phyloP scores from a whole-genome alignment of 2,797 vertebrate species.

The Hafferia zeledoni region DNA sequence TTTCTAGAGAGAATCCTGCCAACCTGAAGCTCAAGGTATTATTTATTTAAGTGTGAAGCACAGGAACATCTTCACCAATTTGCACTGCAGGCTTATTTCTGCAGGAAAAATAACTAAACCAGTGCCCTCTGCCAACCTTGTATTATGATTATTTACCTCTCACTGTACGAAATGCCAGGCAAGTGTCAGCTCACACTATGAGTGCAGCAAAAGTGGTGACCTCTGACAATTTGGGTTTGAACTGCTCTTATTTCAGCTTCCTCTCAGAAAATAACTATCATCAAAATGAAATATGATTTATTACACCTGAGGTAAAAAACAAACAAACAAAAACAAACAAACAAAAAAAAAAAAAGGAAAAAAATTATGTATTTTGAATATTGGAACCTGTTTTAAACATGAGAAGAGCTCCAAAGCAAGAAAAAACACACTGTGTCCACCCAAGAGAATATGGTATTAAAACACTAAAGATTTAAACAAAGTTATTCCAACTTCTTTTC shows the following conservation, averaged over 20 bases:
- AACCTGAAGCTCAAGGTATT: neutral
- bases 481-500: neutral
- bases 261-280: neutral
- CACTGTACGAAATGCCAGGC: neutral
- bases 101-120: neutral
- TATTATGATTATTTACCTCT: neutral
- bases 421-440: neutral
- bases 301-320: no score
- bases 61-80: neutral
- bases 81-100: neutral
- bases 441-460: neutral
- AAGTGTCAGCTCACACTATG: neutral
- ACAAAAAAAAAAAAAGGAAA: accelerated
- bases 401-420: neutral
- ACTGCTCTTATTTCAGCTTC: neutral
- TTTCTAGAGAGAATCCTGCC: neutral
- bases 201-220: neutral
- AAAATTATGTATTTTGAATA: neutral
- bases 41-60: neutral
- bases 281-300: neutral
- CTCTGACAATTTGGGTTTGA: neutral
- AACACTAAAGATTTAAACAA: neutral
- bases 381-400: neutral
- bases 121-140: neutral
- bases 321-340: no score